Conservation (phyloP, 2,113 vertebrate species). For the Chloroceryle aenea region DNA sequence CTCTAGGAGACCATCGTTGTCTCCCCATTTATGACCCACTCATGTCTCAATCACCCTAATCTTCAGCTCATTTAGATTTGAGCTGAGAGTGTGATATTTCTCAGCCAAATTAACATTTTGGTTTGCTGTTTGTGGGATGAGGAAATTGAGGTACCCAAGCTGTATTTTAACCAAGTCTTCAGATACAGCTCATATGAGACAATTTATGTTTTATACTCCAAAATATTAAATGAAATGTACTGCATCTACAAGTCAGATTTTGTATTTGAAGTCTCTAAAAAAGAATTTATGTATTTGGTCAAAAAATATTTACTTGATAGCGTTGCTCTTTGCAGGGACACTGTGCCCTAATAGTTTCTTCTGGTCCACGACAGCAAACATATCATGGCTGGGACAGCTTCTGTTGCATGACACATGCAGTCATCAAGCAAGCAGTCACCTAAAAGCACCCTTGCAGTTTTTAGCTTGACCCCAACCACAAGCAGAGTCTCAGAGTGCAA, state of each 20-base stretch:
- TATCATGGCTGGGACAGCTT: not conserved
- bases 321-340: not conserved
- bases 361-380: not conserved
- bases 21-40: not conserved
- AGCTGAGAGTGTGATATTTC: not conserved
- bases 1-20: not conserved
- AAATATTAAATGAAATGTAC: not conserved
- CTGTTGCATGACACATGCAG: not conserved
- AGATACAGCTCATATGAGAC: not conserved
- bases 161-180: not conserved
- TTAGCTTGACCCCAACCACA: not conserved
- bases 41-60: not conserved
- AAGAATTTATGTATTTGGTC: not conserved
- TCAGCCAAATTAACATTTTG: not conserved
- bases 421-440: not conserved
- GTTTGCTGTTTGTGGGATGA: not conserved
- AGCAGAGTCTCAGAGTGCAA: not conserved
- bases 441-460: not conserved
- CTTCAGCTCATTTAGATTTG: not conserved
- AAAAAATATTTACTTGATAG: not conserved
- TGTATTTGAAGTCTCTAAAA: not conserved
- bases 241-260: not conserved
- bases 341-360: not conserved
- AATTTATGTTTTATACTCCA: not conserved
- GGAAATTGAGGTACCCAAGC: fast-evolving